Conservation (phyloP, 2,113 vertebrate genomes). For the Neopipo cinnamomea region DNA sequence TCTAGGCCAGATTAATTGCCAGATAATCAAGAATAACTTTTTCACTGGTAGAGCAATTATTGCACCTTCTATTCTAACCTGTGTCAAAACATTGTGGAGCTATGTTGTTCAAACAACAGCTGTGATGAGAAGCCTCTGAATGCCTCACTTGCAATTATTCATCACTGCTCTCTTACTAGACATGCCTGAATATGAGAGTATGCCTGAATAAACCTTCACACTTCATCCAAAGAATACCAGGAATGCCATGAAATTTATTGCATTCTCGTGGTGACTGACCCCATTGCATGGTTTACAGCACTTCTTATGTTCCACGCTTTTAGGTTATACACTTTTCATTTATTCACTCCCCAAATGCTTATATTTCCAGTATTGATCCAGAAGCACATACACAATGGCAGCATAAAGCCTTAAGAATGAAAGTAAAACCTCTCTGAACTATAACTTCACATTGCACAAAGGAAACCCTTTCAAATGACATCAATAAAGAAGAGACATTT, state of each 20-base stretch:
- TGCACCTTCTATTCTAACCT: not conserved
- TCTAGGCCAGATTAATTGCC: not conserved
- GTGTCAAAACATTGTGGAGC: not conserved
- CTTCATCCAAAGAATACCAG: not conserved
- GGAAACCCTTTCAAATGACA: not conserved
- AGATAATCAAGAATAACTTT: not conserved
- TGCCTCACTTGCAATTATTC: not conserved
- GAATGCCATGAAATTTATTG: not conserved
- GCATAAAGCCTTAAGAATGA: not conserved
- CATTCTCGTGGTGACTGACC: not conserved
- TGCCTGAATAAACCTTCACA: not conserved
- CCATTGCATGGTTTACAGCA: not conserved
- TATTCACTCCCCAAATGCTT: not conserved
- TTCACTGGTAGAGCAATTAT: not conserved
- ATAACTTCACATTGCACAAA: not conserved
- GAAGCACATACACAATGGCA: not conserved
- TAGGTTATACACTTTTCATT: not conserved
- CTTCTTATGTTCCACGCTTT: not conserved
- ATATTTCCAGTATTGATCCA: not conserved
- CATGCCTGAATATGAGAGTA: not conserved
- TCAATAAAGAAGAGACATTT: not conserved
- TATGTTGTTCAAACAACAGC: not conserved
- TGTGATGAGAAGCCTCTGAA: not conserved
- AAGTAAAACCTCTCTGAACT: not conserved
- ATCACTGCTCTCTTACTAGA: not conserved